Conservation (phyloP, 2,888 invertebrate species). For the Acholoe squamosa region DNA sequence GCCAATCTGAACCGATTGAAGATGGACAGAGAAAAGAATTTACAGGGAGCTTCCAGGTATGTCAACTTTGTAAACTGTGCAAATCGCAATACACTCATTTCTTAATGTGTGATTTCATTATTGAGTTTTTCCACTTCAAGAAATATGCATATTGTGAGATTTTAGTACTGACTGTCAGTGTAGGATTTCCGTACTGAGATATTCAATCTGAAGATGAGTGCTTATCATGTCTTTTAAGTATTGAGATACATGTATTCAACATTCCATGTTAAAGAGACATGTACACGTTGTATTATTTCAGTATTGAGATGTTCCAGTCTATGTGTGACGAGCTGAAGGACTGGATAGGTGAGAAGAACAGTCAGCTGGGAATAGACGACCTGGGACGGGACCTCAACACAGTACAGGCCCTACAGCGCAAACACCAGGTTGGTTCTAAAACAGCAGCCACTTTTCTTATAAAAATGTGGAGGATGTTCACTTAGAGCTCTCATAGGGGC, state of each 20-base stretch:
- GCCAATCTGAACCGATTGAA: constrained; percentile 92
- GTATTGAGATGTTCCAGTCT: constrained; percentile 96
- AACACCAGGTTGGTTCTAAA: constrained; percentile 88
- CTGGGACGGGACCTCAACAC: constrained; percentile 92
- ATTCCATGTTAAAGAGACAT: background rate
- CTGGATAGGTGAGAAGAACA: constrained; percentile 98
- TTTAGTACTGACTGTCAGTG: background rate
- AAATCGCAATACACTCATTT: no score
- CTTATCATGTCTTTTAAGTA: background rate
- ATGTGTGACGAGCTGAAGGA: constrained; percentile 98
- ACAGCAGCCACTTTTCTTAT: no score
- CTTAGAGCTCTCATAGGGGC: no score
- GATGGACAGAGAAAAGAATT: constrained; percentile 93
- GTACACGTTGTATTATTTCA: constrained; percentile 80
- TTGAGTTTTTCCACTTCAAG: no score
- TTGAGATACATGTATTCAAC: background rate
- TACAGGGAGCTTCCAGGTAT: constrained; percentile 93
- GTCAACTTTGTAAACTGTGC: no score
- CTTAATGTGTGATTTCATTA: no score
- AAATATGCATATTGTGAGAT: background rate
- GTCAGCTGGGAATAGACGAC: constrained; percentile 86
- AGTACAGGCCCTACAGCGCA: constrained; percentile 93
- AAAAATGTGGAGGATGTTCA: no score
- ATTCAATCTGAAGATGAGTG: no score
- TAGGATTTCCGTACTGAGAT: background rate